Conservation (phyloP, 2,797 vertebrate genomes). For the Benthosema pterotum region DNA sequence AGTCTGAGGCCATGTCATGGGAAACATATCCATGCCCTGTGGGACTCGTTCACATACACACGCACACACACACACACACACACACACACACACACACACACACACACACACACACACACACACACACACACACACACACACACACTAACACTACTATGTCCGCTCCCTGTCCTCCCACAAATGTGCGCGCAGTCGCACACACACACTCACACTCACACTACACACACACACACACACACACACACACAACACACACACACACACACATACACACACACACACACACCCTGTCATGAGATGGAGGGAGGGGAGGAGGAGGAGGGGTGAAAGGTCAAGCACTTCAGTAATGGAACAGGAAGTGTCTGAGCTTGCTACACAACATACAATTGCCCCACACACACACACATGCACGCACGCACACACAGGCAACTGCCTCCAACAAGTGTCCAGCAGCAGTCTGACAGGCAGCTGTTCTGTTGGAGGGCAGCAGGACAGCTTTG, state of each 20-base stretch:
- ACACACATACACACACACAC: slow-evolving; percentile 36
- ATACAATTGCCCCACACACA: slow-evolving; percentile 73
- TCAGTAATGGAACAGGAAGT: slow-evolving; percentile 81
- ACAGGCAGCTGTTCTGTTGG: slow-evolving; percentile 73
- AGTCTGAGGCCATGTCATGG: slow-evolving; percentile 81
- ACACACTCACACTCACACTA: slow-evolving; percentile 52
- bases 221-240: background rate
- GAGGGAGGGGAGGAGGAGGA: slow-evolving; percentile 62
- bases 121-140: slow-evolving; percentile 32
- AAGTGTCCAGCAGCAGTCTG: slow-evolving; percentile 72
- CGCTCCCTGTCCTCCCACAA: background rate
- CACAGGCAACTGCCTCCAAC: slow-evolving; percentile 70
- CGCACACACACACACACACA: slow-evolving; percentile 35
- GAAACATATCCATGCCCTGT: slow-evolving; percentile 74
- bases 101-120: slow-evolving; percentile 48
- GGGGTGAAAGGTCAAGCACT: slow-evolving; percentile 78
- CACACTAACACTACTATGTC: slow-evolving; percentile 31
- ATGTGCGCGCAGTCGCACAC: background rate
- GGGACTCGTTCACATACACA: slow-evolving; percentile 70
- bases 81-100: slow-evolving; percentile 43
- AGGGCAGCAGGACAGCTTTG: slow-evolving; percentile 55
- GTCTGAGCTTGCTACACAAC: slow-evolving; percentile 70
- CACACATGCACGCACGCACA: slow-evolving; percentile 68
- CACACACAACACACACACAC: background rate
- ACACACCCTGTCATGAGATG: slow-evolving; percentile 70